Evolutionary conservation across 2,113 vertebrate genomes (phyloP).

Genomic region (Delphinapterus leucas): DNA sequence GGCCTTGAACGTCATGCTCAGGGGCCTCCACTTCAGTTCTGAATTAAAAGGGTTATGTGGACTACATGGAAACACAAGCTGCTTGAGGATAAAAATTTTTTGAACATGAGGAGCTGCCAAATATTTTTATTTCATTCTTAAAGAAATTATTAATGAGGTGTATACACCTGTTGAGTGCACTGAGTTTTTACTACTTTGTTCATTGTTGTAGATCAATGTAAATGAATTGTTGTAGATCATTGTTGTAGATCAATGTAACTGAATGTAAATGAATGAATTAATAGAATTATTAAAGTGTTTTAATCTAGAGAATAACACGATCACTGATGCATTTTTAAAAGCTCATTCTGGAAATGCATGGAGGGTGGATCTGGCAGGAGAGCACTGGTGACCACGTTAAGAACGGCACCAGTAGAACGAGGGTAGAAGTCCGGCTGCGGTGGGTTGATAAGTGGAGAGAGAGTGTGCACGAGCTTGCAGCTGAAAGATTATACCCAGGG

Average conservation of each 20-base stretch:
- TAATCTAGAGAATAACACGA: background rate
- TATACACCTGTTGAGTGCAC: background rate
- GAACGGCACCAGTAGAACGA: background rate
- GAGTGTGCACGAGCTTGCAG: fast-evolving
- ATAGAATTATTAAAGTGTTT: background rate
- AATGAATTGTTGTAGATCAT: too few species aligned
- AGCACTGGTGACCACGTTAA: fast-evolving
- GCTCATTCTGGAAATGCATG: background rate
- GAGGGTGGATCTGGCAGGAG: background rate
- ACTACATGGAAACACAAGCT: background rate
- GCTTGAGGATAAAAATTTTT: fast-evolving
- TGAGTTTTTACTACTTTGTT: background rate
- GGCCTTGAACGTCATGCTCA: fast-evolving
- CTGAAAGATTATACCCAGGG: background rate
- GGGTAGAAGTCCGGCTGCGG: background rate
- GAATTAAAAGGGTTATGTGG: background rate
- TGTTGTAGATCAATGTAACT: background rate
- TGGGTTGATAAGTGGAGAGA: fast-evolving
- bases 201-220: too few species aligned
- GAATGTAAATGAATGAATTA: background rate
- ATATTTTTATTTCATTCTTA: background rate
- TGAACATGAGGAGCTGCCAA: background rate
- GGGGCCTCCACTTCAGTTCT: fast-evolving
- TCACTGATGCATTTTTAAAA: background rate
- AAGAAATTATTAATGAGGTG: background rate